Conservation (phyloP, 1,140 invertebrate species). For the Bombus vancouverensis region DNA sequence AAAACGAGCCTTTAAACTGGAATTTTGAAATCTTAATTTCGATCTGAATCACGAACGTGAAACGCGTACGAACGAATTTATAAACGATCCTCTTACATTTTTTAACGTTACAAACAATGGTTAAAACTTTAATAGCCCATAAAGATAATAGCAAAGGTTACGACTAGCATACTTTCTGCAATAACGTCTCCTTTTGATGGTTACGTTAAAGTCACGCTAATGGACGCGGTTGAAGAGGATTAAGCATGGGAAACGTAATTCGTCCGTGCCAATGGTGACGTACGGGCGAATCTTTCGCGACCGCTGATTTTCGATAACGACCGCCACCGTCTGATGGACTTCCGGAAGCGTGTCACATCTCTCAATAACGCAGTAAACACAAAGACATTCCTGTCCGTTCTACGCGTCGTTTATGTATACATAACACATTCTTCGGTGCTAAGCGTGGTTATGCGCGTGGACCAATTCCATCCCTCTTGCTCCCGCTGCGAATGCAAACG, state of each 20-base stretch:
- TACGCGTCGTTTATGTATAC: conserved; percentile 52
- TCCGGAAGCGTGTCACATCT: conserved; percentile 57
- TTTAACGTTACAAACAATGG: no score
- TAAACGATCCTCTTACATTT: no score
- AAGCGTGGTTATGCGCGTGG: conserved; percentile 49
- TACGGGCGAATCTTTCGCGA: conserved; percentile 21
- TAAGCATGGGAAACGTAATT: not conserved
- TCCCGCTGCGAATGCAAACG: conserved; percentile 31
- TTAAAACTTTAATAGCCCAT: no score
- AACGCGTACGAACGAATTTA: no score
- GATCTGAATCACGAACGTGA: no score
- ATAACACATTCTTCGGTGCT: conserved; percentile 60
- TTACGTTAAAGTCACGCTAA: not conserved
- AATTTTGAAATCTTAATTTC: no score
- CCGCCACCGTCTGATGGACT: conserved; percentile 48
- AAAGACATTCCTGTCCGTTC: conserved; percentile 50
- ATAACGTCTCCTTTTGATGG: not conserved
- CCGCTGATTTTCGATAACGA: conserved; percentile 43
- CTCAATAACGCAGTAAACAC: conserved; percentile 68
- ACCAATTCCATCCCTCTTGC: not conserved
- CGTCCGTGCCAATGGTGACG: conserved; percentile 5
- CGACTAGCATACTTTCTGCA: no score
- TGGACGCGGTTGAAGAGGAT: conserved; percentile 3
- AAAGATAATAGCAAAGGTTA: no score
- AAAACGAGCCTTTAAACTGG: no score